Base-by-base conservation (phyloP, 2,797 vertebrate species). In the Scomberomorus guttatus region DNA sequence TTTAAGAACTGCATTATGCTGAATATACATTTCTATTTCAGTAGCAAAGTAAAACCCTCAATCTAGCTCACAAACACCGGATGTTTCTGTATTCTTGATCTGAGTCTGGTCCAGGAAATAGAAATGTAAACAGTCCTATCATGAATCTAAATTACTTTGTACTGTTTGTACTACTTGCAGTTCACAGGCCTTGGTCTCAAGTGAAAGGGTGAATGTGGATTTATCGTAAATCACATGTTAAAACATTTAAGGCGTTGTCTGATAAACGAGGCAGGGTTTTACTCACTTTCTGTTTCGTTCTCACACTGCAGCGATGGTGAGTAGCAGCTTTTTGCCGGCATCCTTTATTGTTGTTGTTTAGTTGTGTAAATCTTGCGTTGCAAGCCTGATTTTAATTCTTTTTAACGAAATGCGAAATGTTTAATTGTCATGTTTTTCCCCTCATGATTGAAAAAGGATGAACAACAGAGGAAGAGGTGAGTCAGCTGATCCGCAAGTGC, bases 241-340 rank as follows among this genome's bases (percentile, higher is more conserved):
- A 13, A 22, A n/a, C 5, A 1, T 34, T 4, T 3, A 39, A 25
- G 51, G 64, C 9, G 18, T 9, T 20, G 39, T 13, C 17, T 15
- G 6, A 20, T 20, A 18, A 15, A 15, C 13, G 15, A 12, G 34
- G 20, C 2, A 0, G 3, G 9, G 34, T 25, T 50, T 29, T 2
- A 46, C 11, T 65, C 24, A 13, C 46, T 76, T 61, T 62, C n/a
- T 1, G 24, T 75, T 75, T 80, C 25, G 0, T 27, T 63, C 39
- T 52, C 29, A 57, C 5, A 9, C 51, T 24, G 55, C 56, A 7
- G 32, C 50, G 15, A 81, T 81, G 79, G 79, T 81, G 50, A 81
- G 79, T 72, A 37, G 42, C 62, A 25, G 27, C 17, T 37, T 57
- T 65, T 18, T 56, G 3, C 2, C 12, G 1, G 5, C 7, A 9